phyloP scores from a whole-genome alignment of 2,797 vertebrate species.

The Channa striata region DNA sequence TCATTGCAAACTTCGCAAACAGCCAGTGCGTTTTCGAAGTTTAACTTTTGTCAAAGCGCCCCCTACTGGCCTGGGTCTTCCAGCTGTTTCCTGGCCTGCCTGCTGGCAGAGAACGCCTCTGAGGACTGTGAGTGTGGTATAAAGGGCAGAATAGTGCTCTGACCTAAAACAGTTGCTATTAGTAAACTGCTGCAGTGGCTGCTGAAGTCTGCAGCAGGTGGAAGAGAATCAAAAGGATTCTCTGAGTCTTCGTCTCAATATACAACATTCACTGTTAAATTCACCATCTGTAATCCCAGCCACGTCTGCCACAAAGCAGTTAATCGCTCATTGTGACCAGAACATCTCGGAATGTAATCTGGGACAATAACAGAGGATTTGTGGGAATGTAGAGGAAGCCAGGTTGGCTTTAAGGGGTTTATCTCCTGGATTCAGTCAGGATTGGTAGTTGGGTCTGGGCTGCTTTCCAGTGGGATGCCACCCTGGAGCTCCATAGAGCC shows the following conservation, averaged over 20 bases:
- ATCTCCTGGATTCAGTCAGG: conserved; percentile 28
- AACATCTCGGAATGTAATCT: conserved; percentile 29
- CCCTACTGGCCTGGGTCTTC: too few relatives aligned
- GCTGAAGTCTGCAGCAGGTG: conserved; percentile 4
- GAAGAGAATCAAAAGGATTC: conserved; percentile 18
- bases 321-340: conserved; percentile 5
- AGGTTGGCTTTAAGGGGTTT: conserved; percentile 41
- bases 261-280: background rate
- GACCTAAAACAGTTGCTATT: background rate
- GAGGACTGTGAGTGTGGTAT: too few relatives aligned
- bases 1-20: too few relatives aligned
- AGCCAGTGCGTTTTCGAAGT: too few relatives aligned
- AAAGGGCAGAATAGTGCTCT: background rate
- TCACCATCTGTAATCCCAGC: conserved; percentile 6
- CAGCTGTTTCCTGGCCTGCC: too few relatives aligned
- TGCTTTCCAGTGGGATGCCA: conserved; percentile 18
- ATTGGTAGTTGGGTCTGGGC: conserved; percentile 17
- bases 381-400: conserved; percentile 15
- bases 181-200: conserved; percentile 1
- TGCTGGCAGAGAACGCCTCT: too few relatives aligned
- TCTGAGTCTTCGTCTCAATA: background rate
- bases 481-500: background rate
- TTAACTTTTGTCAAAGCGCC: too few relatives aligned
- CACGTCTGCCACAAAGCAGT: conserved; percentile 16
- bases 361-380: conserved; percentile 44